Evolutionary conservation across 2,797 vertebrate species (phyloP), one percentile per base, ranked within the genome.

Genomic region (Lepus townsendii): DNA sequence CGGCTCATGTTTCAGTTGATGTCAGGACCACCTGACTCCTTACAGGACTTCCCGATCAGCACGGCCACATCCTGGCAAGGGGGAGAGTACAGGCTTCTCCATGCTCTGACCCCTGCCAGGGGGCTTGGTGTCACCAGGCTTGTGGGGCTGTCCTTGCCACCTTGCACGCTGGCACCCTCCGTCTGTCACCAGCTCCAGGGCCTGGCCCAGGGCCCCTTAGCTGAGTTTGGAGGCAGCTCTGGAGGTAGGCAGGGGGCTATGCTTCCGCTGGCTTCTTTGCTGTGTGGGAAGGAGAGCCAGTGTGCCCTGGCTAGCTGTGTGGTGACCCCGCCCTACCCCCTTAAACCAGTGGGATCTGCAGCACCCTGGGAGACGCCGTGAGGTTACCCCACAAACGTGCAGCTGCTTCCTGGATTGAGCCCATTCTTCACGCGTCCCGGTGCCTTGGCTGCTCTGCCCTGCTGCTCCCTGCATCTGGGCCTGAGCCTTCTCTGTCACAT

Each of bases 391-490:
- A 1, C 0, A 2, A 22, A 22, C 68, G 2, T 1, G 1, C 2
- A 54, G 20, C 22, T 10, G 6, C 52, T 66, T 38, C 14, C 2
- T 9, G 7, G 2, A 3, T 2, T 0, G 13, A 8, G 78, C 30
- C 19, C 3, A 5, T 27, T 13, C 19, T 5, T 0, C 52, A 22
- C 2, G 32, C 2, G 32, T 9, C 16, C 71, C 9, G 1, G 72
- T 8, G 17, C n/a, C 38, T 2, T 2, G 5, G 32, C 7, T 3
- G 1, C 38, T 27, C 2, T 7, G 38, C 35, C 47, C 63, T 0
- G 0, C 4, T 20, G 30, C 30, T 63, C n/a, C 14, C 0, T 7
- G 32, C 7, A 17, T 2, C 27, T 35, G 1, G 54, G 26, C 17
- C 0, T 7, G 32, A 7, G 20, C 0, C 27, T 32, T 0, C 32